These are phyloP conservation scores for Imbricaverruca yamaguchii DNA, from an alignment of 2,888 invertebrate species.

Conservation along the genomic window DNA sequence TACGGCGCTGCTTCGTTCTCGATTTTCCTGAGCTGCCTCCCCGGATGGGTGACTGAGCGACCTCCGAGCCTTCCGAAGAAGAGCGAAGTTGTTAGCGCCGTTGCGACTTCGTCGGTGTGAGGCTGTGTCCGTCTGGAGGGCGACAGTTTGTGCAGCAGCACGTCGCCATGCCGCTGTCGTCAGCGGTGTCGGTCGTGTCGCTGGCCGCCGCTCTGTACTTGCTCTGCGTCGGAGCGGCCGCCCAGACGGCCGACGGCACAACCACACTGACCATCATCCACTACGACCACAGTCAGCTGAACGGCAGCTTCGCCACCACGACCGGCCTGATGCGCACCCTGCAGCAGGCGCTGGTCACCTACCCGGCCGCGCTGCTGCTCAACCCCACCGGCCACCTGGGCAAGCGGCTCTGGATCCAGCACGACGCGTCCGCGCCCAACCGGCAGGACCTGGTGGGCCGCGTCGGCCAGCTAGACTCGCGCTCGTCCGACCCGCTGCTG, in stretches of 20 bases:
- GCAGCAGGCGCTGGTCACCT: not conserved
- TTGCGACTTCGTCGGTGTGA: no score
- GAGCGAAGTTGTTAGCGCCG: no score
- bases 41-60: no score
- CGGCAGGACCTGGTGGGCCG: not conserved
- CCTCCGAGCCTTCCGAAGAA: no score
- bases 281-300: not conserved
- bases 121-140: no score
- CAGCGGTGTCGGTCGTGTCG: not conserved
- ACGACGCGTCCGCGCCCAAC: not conserved
- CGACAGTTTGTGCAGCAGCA: no score
- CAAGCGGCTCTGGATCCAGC: constrained; percentile 20
- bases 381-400: constrained; percentile 11
- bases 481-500: constrained; percentile 56
- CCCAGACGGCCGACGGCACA: not conserved
- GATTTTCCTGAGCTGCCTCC: no score
- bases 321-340: not conserved
- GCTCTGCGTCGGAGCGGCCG: not conserved
- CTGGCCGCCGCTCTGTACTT: not conserved
- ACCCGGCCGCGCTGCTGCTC: not conserved
- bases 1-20: no score
- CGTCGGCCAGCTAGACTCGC: not conserved
- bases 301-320: not conserved
- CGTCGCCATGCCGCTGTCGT: not conserved
- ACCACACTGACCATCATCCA: not conserved